Conservation (phyloP, 1,140 invertebrate genomes). For the Cecropterus lyciades region DNA sequence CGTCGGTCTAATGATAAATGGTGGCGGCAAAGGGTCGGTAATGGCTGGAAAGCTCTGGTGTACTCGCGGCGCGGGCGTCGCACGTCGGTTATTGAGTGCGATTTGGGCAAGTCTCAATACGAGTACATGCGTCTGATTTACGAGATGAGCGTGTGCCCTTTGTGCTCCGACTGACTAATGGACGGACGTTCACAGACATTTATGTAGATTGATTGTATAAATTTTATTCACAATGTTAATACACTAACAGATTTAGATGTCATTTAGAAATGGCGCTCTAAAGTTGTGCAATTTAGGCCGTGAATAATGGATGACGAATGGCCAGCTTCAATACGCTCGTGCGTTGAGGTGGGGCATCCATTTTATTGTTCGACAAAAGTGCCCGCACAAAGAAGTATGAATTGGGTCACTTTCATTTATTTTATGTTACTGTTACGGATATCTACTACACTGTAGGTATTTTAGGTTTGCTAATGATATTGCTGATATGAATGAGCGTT, state of each 20-base stretch:
- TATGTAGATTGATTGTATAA: slow-evolving; percentile 84
- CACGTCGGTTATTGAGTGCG: slow-evolving; percentile 66
- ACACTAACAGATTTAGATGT: slow-evolving; percentile 84
- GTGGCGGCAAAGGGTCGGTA: slow-evolving; percentile 62
- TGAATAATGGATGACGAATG: slow-evolving; percentile 84
- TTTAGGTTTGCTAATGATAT: too few species aligned
- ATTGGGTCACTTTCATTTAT: slow-evolving; percentile 31
- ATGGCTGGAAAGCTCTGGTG: slow-evolving; percentile 63
- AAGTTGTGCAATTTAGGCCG: slow-evolving; percentile 84
- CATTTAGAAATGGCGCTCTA: slow-evolving; percentile 84
- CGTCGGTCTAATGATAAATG: slow-evolving; percentile 51
- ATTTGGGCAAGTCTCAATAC: slow-evolving; percentile 78
- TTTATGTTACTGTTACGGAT: slow-evolving; percentile 5
- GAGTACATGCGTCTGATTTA: slow-evolving; percentile 80
- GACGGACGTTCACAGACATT: slow-evolving; percentile 82
- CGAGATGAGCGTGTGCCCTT: slow-evolving; percentile 82
- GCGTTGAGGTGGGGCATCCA: slow-evolving; percentile 63
- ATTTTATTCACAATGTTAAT: slow-evolving; percentile 85
- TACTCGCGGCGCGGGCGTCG: slow-evolving; percentile 44
- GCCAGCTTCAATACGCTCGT: slow-evolving; percentile 70
- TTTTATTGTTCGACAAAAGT: slow-evolving; percentile 40
- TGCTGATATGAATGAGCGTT: too few species aligned
- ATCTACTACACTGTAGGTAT: too few species aligned
- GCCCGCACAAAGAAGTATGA: slow-evolving; percentile 19
- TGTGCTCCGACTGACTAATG: slow-evolving; percentile 81